These are phyloP conservation scores for Alca torda DNA, from an alignment of 2,797 vertebrate species.

Conservation along the genomic window DNA sequence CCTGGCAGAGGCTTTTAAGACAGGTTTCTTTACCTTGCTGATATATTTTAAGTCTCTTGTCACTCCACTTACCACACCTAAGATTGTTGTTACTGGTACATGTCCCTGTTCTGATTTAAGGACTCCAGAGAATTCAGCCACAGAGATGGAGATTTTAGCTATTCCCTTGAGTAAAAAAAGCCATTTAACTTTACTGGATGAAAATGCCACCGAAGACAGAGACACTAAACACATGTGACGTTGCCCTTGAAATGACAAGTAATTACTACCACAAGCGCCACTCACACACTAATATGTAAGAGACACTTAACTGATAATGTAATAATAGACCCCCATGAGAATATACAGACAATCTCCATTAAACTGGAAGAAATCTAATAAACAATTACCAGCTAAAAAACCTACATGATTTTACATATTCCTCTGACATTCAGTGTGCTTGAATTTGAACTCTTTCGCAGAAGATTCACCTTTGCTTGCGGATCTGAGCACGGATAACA, in stretches of 20 bases:
- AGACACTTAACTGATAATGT: constrained; percentile 45
- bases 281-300: constrained; percentile 36
- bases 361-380: constrained; percentile 28
- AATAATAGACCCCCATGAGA: constrained; percentile 43
- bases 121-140: background rate
- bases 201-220: constrained; percentile 46
- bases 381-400: constrained; percentile 29
- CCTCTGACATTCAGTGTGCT: background rate
- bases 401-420: background rate
- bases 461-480: background rate
- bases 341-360: constrained; percentile 29
- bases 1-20: background rate
- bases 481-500: background rate
- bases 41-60: background rate
- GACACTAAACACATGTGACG: constrained; percentile 8
- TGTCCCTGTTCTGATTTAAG: background rate
- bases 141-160: background rate
- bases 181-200: constrained; percentile 20
- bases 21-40: background rate
- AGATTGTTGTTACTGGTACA: background rate
- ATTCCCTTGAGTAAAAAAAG: background rate
- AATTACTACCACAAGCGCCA: constrained; percentile 56
- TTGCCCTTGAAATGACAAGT: constrained; percentile 49
- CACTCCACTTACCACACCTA: background rate
- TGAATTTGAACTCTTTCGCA: background rate